Conservation (phyloP, 2,113 vertebrate species). For the Forbesichthys papilliferus region DNA sequence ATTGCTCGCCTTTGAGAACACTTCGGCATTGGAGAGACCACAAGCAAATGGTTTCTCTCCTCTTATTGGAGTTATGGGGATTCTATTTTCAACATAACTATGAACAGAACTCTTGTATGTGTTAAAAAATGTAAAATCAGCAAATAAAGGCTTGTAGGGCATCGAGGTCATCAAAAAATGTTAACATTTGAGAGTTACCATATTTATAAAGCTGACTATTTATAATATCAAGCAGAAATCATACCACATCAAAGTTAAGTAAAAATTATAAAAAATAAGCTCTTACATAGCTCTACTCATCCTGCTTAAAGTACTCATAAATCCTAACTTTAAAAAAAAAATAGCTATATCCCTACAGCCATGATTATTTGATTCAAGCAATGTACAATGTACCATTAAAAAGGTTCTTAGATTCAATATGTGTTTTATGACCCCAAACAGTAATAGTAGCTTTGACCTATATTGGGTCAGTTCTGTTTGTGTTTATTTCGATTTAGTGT, state of each 20-base stretch:
- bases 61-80: slow-evolving; percentile 42
- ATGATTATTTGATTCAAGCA: too few species aligned
- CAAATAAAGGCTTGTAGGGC: not conserved
- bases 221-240: too few species aligned
- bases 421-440: not conserved
- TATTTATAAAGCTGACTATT: too few species aligned
- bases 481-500: slow-evolving; percentile 41
- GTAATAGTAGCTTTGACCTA: not conserved
- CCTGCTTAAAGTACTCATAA: too few species aligned
- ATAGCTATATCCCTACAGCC: too few species aligned
- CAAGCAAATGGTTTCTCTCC: slow-evolving; percentile 28
- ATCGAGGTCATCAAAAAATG: too few species aligned
- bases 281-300: too few species aligned
- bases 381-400: not conserved
- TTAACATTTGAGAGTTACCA: too few species aligned
- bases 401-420: slow-evolving; percentile 1
- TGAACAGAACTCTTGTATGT: slow-evolving; percentile 22
- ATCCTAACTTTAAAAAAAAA: too few species aligned
- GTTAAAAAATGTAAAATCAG: slow-evolving; percentile 19
- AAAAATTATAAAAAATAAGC: too few species aligned
- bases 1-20: slow-evolving; percentile 66
- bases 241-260: too few species aligned
- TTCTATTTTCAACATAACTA: slow-evolving; percentile 33
- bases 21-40: slow-evolving; percentile 30
- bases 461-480: not conserved